Evolutionary conservation across 2,113 vertebrate species (phyloP).

Genomic region (Rynchops niger): DNA sequence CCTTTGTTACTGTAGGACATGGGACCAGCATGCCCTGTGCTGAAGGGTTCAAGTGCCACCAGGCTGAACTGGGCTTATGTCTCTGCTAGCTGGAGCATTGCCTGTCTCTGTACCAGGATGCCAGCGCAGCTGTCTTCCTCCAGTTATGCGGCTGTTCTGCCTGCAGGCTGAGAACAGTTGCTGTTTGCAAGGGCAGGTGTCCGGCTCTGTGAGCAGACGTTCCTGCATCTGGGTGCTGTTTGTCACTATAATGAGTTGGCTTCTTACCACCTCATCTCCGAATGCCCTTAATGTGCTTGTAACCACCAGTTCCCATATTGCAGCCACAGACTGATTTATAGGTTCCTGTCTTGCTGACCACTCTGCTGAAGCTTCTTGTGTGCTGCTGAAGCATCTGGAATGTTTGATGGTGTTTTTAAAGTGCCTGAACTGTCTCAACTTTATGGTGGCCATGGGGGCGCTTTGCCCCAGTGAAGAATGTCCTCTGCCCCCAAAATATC

Average conservation of each 20-base stretch:
- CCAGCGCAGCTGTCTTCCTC: not conserved
- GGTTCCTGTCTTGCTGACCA: not conserved
- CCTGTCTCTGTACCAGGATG: not conserved
- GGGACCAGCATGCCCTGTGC: not conserved
- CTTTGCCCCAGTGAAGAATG: not conserved
- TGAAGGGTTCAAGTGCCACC: not conserved
- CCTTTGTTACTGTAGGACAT: not conserved
- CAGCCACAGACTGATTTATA: not conserved
- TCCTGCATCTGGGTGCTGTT: conserved; percentile 25
- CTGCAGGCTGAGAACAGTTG: not conserved
- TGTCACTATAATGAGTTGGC: conserved; percentile 58
- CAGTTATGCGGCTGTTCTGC: not conserved
- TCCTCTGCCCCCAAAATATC: accelerated
- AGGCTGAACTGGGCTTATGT: not conserved
- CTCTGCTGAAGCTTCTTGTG: not conserved
- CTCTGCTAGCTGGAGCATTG: not conserved
- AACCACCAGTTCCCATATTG: not conserved
- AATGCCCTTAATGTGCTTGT: not conserved
- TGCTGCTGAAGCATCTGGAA: not conserved
- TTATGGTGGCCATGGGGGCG: accelerated
- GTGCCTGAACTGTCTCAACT: accelerated
- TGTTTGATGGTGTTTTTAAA: not conserved
- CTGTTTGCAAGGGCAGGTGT: conserved; percentile 26
- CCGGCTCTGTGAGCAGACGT: not conserved
- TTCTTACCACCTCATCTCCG: not conserved